Evolutionary conservation across 2,113 vertebrate species (phyloP).

Genomic region (Catharus fuscescens): DNA sequence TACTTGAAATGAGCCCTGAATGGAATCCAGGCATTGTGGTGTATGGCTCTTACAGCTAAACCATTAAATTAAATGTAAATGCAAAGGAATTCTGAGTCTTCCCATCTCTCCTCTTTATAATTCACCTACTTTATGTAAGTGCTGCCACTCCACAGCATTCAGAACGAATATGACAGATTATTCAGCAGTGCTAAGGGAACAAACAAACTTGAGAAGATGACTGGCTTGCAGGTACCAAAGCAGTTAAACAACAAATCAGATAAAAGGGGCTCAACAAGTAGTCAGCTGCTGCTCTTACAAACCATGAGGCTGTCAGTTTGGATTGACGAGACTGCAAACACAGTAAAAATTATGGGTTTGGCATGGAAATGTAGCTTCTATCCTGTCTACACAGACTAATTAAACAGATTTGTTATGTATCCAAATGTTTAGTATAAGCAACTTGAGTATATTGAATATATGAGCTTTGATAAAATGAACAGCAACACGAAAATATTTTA

Average conservation of each 20-base stretch:
- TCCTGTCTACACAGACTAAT: neutral
- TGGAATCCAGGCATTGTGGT: rapidly evolving
- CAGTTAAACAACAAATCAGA: constrained; percentile 5
- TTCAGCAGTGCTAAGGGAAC: neutral
- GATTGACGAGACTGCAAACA: constrained; percentile 26
- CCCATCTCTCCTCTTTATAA: neutral
- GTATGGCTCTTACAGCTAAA: neutral
- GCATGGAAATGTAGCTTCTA: neutral
- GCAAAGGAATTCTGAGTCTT: neutral
- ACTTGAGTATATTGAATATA: neutral
- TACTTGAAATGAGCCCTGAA: neutral
- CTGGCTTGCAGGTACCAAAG: neutral
- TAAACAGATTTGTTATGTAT: neutral
- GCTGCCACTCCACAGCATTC: neutral
- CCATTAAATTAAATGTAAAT: neutral
- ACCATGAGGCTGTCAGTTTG: neutral
- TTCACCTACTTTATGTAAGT: neutral
- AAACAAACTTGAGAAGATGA: neutral
- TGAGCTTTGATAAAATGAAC: neutral
- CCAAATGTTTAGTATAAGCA: constrained; percentile 17
- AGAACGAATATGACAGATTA: neutral
- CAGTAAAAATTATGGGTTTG: neutral
- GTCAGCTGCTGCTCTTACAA: neutral
- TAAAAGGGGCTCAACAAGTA: neutral
- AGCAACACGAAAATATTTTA: neutral